Base-by-base conservation (phyloP, 2,888 invertebrate species). In the Idaea dimidiata region DNA sequence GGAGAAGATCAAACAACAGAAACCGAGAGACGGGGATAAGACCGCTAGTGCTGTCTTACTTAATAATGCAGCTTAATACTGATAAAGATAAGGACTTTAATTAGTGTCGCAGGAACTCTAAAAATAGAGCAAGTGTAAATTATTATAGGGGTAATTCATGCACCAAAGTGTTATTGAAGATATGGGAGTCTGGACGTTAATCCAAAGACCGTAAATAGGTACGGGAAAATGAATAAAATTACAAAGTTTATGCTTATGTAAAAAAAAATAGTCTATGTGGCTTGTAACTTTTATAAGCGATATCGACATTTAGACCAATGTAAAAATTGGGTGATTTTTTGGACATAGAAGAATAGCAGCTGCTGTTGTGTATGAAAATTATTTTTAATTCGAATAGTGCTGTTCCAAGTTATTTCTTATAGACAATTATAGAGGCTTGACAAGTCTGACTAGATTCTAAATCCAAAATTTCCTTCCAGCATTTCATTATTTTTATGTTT, bases 41-140 rank as follows among this genome's bases (percentile, higher is more conserved):
- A 80, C 80, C 5, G 84, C 87, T 0, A 82, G 84, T 1, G 79
- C 84, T 3, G 75, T 83, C 3, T 84, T 92, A 17, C 77, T 89
- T 1, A 82, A 82, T 63, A 76, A 88, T 62, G 64, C 64, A 14
- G 56, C 70, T 16, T 66, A 64, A 24, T 24, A 24, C 24, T 24
- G 43, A 14, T 53, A 32, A 56, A 57, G 17, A 58, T 57, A 55
- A 59, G 60, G 59, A 58, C 43, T 54, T 54, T 16, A 54, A 17
- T n/a, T 0, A 54, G 16, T 16, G 16, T 16, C 54, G n/a, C 16
- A 54, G 54, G n/a, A 7, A 54, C n/a, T n/a, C 17, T 17, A 17
- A 17, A 54, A 54, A 17, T 54, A 17, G 16, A 54, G 54, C 16
- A 7, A 14, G 54, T 10, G 16, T 33, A 10, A 33, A 33, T 33